Base-by-base conservation (phyloP, 2,797 vertebrate genomes). In the Chrysocyon brachyurus region DNA sequence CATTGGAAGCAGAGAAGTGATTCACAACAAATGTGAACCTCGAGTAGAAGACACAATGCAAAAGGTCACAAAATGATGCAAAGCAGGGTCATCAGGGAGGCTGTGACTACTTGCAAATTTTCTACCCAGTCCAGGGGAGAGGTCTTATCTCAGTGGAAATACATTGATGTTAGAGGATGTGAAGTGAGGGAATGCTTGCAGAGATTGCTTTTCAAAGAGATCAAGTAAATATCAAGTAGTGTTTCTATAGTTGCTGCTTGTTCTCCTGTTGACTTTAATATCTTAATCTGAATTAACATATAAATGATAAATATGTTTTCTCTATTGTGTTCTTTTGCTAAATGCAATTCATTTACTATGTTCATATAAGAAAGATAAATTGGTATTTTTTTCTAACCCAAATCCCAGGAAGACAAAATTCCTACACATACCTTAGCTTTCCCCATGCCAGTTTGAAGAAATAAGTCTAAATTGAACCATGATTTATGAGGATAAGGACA, bases 401-500 rank as follows among this genome's bases (percentile, higher is more conserved):
- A 84, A 52, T 14, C 19, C 56, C 28, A 64, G 31, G 57, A 75
- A 97, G 56, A 91, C 31, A 90, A 36, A 92, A 85, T 59, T 79
- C 52, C 81, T 64, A 77, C 91, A 82, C 28, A 77, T 57, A 52
- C 12, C 14, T 86, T 79, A 40, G 26, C 73, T 88, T 97, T 56
- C 56, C 75, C 59, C 26, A 54, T 22, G 33, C 8, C 56, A 73
- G 40, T 84, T 89, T 84, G 33, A 90, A 72, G 87, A 84, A 87
- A 52, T 33, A 85, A 73, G n/a, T 57, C 15, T 91, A 82, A 94
- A 82, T 3, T 46, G 90, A 95, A 93, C 16, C 46, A 57, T 79
- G 21, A 52, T 86, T 77, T 91, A 75, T 70, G 68, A 85, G 40
- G 78, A 70, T 70, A 93, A 87, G 54, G 2, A 95, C 31, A 57